These are phyloP conservation scores for Eupelmus urozonus DNA, from an alignment of 2,888 invertebrate genomes.

Conservation along the genomic window DNA sequence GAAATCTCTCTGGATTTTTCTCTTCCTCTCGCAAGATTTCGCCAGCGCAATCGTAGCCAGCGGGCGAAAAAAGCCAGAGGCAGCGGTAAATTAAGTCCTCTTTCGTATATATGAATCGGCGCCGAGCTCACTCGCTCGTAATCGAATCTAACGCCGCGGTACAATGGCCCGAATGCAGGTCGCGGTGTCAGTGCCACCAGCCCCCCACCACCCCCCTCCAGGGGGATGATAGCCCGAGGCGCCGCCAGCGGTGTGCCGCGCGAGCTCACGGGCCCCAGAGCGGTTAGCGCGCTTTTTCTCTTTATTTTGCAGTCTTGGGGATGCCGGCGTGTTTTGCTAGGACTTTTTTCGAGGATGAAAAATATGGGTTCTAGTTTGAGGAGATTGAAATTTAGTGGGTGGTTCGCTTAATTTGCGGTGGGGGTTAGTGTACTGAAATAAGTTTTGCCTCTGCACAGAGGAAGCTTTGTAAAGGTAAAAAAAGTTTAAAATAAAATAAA, in stretches of 20 bases:
- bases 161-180: slow-evolving; percentile 58
- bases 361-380: too few species aligned
- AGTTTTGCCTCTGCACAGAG: too few species aligned
- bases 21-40: background rate
- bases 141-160: slow-evolving; percentile 50
- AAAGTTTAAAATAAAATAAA: too few species aligned
- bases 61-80: background rate
- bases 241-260: background rate
- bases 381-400: too few species aligned
- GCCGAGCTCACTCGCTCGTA: slow-evolving; percentile 23
- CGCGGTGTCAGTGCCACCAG: slow-evolving; percentile 58
- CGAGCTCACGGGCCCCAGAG: background rate
- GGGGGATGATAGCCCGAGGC: slow-evolving; percentile 11
- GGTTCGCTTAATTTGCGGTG: too few species aligned
- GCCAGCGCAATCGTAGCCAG: background rate
- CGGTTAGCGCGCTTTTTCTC: background rate
- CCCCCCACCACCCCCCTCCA: background rate
- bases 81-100: slow-evolving; percentile 13
- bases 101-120: slow-evolving; percentile 5
- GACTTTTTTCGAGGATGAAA: too few species aligned
- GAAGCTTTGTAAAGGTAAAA: too few species aligned
- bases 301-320: background rate
- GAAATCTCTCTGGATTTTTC: slow-evolving; percentile 7
- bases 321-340: too few species aligned
- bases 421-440: too few species aligned